phyloP scores from a whole-genome alignment of 92 coral and sea anemone genomes.

The Diadumene lineata region DNA sequence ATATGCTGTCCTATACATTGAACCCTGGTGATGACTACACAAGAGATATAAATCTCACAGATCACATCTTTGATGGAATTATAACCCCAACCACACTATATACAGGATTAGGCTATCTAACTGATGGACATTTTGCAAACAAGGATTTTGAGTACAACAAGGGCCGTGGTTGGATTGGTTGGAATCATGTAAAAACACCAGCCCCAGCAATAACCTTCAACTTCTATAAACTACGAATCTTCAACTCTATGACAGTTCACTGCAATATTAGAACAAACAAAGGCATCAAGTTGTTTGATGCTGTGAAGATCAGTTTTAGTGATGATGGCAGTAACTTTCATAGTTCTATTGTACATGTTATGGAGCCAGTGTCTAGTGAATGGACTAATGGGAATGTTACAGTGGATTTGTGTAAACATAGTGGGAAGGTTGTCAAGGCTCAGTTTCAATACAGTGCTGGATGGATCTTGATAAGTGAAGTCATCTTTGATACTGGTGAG shows the following conservation, averaged over 20 bases:
- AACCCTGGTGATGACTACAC: slow-evolving; percentile 73
- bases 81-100: slow-evolving; percentile 28
- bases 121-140: slow-evolving; percentile 58
- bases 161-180: slow-evolving; percentile 77
- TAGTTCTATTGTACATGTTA: slow-evolving; percentile 13
- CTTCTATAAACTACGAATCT: slow-evolving; percentile 49
- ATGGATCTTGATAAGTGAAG: slow-evolving; percentile 89
- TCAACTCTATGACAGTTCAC: slow-evolving; percentile 53
- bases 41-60: slow-evolving; percentile 44
- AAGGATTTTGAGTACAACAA: slow-evolving; percentile 17
- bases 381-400: slow-evolving; percentile 66
- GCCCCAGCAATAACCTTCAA: slow-evolving; percentile 52
- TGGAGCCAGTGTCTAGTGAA: slow-evolving; percentile 40
- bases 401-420: slow-evolving; percentile 71
- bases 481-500: slow-evolving; percentile 76
- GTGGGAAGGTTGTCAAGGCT: slow-evolving; percentile 47
- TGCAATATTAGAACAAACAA: slow-evolving; percentile 63
- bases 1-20: slow-evolving; percentile 67
- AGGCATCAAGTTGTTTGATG: slow-evolving; percentile 50
- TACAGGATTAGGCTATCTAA: slow-evolving; percentile 65
- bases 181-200: slow-evolving; percentile 48
- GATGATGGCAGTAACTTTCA: slow-evolving; percentile 36
- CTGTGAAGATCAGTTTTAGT: slow-evolving; percentile 45
- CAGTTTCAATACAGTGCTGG: slow-evolving; percentile 61
- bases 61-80: slow-evolving; percentile 63